Percentiles rank a stretch among this genome's conserved stretches.
Conservation (phyloP, 2,113 vertebrate species). For the Typhlomys cinereus region DNA sequence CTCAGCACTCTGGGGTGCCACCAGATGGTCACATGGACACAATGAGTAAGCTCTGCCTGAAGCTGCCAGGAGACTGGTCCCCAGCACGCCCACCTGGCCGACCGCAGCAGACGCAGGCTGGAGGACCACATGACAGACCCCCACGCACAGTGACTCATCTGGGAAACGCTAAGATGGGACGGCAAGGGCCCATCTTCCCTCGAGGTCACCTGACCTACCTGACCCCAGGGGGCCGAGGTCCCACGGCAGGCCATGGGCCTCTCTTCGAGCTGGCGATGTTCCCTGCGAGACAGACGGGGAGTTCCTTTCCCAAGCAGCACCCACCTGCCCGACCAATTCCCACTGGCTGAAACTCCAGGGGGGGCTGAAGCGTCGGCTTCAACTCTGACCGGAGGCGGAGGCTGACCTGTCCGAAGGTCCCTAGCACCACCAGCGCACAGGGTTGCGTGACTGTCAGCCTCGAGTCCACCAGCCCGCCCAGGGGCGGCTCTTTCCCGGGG, state of each 20-base stretch:
- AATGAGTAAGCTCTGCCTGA: too few relatives aligned
- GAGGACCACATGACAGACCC: too few relatives aligned
- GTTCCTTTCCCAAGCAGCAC: background rate
- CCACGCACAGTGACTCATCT: background rate
- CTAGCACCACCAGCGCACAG: constrained; percentile 63
- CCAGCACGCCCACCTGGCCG: too few relatives aligned
- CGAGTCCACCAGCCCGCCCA: constrained; percentile 93
- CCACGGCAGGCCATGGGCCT: constrained; percentile 88
- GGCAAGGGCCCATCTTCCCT: background rate
- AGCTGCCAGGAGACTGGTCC: too few relatives aligned
- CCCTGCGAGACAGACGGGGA: constrained; percentile 16
- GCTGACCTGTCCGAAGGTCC: constrained; percentile 85
- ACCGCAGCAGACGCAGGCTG: too few relatives aligned
- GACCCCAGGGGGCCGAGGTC: constrained; percentile 82
- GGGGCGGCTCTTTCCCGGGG: constrained; percentile 95
- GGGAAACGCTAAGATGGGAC: background rate
- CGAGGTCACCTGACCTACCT: background rate
- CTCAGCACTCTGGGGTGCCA: too few relatives aligned
- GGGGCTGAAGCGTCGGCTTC: too few relatives aligned
- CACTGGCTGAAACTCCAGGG: background rate
- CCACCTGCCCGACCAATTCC: background rate
- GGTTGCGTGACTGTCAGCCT: constrained; percentile 88
- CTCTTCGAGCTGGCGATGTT: constrained; percentile 83
- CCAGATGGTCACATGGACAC: too few relatives aligned
- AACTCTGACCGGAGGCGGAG: background rate